A percentile compares a stretch with the other conserved stretches of the same genome.
Evolutionary conservation across 1,140 invertebrate genomes (phyloP).

Genomic region (Mylabris phalerata): DNA sequence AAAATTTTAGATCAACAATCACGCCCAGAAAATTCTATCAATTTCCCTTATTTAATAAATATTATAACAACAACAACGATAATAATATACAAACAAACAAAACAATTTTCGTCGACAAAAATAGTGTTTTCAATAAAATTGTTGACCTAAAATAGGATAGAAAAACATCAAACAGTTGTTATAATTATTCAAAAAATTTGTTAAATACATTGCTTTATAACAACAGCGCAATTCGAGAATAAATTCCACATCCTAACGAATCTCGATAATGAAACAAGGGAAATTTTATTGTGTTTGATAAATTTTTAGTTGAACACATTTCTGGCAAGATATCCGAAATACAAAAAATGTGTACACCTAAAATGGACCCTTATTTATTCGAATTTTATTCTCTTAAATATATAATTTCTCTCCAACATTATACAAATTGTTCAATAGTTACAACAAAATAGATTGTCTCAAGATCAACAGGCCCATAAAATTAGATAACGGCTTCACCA

Average conservation of each 20-base stretch:
- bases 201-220: slow-evolving; percentile 18
- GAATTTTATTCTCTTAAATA: slow-evolving; percentile 2
- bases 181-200: slow-evolving; percentile 20
- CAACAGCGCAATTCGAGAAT: slow-evolving; percentile 10
- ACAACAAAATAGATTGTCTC: slow-evolving; percentile 32
- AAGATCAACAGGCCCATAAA: slow-evolving; percentile 2
- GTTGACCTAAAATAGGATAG: slow-evolving; percentile 9
- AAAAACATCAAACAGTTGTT: slow-evolving; percentile 18
- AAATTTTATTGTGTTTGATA: slow-evolving; percentile 1
- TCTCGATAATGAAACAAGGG: slow-evolving; percentile 8
- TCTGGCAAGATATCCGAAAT: slow-evolving; percentile 6
- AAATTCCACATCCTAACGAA: neutral
- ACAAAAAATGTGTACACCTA: slow-evolving; percentile 19
- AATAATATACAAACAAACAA: neutral
- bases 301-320: slow-evolving; percentile 21
- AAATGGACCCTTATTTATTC: slow-evolving; percentile 20
- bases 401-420: slow-evolving; percentile 9
- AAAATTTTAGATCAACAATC: slow-evolving; percentile 14
- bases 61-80: neutral
- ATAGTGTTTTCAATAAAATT: neutral
- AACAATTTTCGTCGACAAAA: neutral
- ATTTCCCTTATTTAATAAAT: no score
- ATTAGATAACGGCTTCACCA: no score
- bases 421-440: neutral
- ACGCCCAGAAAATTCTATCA: neutral